phyloP scores from a whole-genome alignment of 2,113 vertebrate species.

The Nannospalax galili region DNA sequence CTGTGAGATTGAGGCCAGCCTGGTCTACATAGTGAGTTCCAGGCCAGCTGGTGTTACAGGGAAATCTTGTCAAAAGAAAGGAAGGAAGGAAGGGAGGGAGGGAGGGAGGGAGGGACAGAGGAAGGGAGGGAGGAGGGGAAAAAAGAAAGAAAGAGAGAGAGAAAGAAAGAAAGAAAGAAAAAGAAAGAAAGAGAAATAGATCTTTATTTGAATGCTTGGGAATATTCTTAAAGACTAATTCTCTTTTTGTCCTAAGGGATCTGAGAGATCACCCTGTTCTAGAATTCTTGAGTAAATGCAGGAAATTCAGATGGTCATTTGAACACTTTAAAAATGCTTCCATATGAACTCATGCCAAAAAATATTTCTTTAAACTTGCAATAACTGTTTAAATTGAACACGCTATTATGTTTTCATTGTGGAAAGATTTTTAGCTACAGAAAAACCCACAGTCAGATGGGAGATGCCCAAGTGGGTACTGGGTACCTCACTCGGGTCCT shows the following conservation, averaged over 20 bases:
- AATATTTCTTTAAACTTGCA: background rate
- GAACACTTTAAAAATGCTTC: conserved; percentile 49
- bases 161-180: too few relatives aligned
- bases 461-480: too few relatives aligned
- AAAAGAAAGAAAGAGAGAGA: background rate
- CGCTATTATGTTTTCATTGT: background rate
- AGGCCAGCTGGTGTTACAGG: too few relatives aligned
- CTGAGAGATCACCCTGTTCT: conserved; percentile 10
- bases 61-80: too few relatives aligned
- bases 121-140: too few relatives aligned
- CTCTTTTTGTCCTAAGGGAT: conserved; percentile 11
- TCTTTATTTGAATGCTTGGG: background rate
- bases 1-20: too few relatives aligned
- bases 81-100: too few relatives aligned
- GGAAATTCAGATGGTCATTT: conserved; percentile 31
- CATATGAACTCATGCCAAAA: background rate
- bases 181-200: too few relatives aligned
- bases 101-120: too few relatives aligned
- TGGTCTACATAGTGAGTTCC: too few relatives aligned
- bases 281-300: conserved; percentile 12
- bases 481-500: too few relatives aligned
- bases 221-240: background rate
- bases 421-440: background rate
- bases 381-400: conserved; percentile 24
- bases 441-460: background rate